These are phyloP conservation scores for Ennomos erosarius DNA, from an alignment of 2,888 invertebrate species.

Conservation along the genomic window DNA sequence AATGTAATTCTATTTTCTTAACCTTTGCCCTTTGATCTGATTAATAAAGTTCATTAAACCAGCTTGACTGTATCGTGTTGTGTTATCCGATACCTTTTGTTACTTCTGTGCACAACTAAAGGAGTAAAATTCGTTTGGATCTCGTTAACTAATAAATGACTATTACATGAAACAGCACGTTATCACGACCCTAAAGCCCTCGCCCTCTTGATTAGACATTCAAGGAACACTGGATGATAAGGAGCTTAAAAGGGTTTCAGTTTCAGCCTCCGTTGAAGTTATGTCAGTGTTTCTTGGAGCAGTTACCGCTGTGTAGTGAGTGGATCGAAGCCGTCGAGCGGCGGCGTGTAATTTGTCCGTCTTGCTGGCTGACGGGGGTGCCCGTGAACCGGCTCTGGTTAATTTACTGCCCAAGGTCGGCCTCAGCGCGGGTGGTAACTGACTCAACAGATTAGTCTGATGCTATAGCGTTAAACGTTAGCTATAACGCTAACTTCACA, in stretches of 20 bases:
- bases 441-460: conserved; percentile 6
- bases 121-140: no score
- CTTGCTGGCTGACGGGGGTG: conserved; percentile 9
- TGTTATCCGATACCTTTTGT: no score
- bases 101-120: no score
- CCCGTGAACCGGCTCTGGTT: conserved; percentile 13
- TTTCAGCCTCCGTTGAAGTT: not conserved
- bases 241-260: conserved; percentile 4
- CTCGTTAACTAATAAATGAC: no score
- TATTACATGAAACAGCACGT: no score
- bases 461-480: not conserved
- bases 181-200: no score
- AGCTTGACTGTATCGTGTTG: no score
- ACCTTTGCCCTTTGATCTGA: not conserved
- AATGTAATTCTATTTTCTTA: no score
- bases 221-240: conserved; percentile 4
- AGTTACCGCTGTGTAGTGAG: not conserved
- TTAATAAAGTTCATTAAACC: no score
- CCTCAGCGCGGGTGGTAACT: conserved; percentile 17
- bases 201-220: not conserved
- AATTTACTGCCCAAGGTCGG: conserved; percentile 19
- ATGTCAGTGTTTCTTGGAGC: not conserved
- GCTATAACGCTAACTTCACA: no score
- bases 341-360: conserved; percentile 8
- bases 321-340: conserved; percentile 4